A percentile compares a stretch with the other conserved stretches of the same genome.
phyloP scores from a whole-genome alignment of 2,797 vertebrate species.

The Myotis findleyi region DNA sequence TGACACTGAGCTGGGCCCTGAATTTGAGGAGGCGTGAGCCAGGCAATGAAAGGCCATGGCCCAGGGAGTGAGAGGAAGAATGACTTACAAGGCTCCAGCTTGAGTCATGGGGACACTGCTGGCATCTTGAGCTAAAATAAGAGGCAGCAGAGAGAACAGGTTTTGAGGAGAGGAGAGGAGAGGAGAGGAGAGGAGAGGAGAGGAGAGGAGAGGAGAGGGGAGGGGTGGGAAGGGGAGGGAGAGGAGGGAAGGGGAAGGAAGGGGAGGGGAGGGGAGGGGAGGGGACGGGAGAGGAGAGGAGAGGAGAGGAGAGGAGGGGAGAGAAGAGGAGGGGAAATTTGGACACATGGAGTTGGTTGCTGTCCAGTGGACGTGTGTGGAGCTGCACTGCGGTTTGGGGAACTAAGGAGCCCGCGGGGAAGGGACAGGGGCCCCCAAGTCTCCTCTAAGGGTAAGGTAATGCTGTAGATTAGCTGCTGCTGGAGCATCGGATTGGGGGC shows the following conservation, averaged over 20 bases:
- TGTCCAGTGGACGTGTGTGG: background rate
- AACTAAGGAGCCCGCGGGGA: background rate
- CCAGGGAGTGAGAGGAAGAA: background rate
- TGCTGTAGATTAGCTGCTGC: background rate
- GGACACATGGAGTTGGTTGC: background rate
- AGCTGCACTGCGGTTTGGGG: background rate
- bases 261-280: too few relatives aligned
- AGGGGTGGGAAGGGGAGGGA: fast-evolving
- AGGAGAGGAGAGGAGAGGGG: too few relatives aligned
- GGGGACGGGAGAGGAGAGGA: fast-evolving
- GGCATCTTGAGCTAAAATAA: background rate
- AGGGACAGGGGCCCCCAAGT: background rate
- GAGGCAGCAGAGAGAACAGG: background rate
- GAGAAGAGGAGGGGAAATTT: too few relatives aligned
- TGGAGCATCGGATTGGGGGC: background rate
- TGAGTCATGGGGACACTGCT: background rate
- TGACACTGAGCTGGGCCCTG: background rate
- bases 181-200: too few relatives aligned
- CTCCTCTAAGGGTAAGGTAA: background rate
- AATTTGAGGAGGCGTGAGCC: background rate
- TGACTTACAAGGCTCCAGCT: background rate
- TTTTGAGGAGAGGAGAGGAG: background rate
- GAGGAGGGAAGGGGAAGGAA: too few relatives aligned
- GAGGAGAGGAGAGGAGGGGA: too few relatives aligned
- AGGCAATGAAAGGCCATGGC: background rate